Evolutionary conservation across 1,140 invertebrate species (phyloP).

Genomic region (Drosophila kikkawai): DNA sequence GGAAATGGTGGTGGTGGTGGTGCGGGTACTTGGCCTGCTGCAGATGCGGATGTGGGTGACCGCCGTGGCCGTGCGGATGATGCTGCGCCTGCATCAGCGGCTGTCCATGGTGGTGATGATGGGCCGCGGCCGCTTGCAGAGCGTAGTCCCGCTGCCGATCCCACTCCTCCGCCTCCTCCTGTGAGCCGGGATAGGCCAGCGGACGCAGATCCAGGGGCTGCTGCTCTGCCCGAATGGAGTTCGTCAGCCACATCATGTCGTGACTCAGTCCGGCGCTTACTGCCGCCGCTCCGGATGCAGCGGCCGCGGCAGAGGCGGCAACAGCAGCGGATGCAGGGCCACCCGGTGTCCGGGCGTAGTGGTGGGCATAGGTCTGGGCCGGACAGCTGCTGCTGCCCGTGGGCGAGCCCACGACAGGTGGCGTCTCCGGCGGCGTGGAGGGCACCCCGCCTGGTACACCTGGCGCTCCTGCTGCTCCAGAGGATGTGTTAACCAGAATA

Average conservation of each 20-base stretch:
- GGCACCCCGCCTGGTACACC: constrained; percentile 81
- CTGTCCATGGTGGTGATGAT: constrained; percentile 73
- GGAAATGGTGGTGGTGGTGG: constrained; percentile 86
- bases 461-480: constrained; percentile 41
- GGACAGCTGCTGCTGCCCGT: constrained; percentile 79
- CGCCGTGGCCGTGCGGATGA: constrained; percentile 68
- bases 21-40: constrained; percentile 67
- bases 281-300: constrained; percentile 86
- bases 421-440: constrained; percentile 84
- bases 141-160: constrained; percentile 87
- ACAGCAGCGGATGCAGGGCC: constrained; percentile 86
- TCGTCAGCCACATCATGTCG: constrained; percentile 91
- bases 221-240: constrained; percentile 89
- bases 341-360: constrained; percentile 81
- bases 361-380: constrained; percentile 66
- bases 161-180: constrained; percentile 87
- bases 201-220: constrained; percentile 93
- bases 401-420: constrained; percentile 81
- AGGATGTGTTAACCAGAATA: constrained; percentile 76
- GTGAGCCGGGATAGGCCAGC: constrained; percentile 87
- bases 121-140: constrained; percentile 78
- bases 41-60: constrained; percentile 62
- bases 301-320: constrained; percentile 85
- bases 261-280: constrained; percentile 86
- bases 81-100: constrained; percentile 70